Evolutionary conservation across 2,888 invertebrate genomes (phyloP).

Genomic region (Chesias legatella): DNA sequence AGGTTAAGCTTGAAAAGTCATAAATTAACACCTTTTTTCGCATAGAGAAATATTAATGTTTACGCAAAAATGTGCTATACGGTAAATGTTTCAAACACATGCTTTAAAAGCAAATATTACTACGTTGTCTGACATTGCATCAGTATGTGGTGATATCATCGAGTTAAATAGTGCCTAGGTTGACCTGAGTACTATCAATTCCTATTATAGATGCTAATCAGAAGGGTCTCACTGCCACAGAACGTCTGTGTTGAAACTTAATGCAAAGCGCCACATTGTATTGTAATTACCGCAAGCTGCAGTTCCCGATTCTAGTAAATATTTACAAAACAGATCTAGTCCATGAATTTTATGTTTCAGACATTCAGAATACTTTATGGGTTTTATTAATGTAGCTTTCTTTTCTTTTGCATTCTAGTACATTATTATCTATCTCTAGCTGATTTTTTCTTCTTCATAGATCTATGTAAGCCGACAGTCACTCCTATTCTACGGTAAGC

Average conservation of each 20-base stretch:
- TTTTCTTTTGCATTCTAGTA: no score
- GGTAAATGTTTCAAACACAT: constrained; percentile 15
- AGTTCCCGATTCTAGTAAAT: no score
- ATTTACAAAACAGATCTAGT: no score
- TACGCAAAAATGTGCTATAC: constrained; percentile 8
- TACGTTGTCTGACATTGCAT: constrained; percentile 24
- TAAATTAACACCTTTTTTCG: no score
- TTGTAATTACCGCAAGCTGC: constrained; percentile 17
- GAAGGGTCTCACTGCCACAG: constrained; percentile 10
- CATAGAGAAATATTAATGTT: no score
- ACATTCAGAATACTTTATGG: no score
- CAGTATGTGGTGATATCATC: constrained; percentile 26
- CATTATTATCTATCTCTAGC: no score
- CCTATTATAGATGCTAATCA: constrained; percentile 17
- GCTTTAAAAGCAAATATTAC: constrained; percentile 25
- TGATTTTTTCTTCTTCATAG: no score
- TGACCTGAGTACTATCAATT: constrained; percentile 22
- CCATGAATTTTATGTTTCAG: no score
- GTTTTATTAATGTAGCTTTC: no score
- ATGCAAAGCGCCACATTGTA: constrained; percentile 16
- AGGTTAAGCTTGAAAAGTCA: no score
- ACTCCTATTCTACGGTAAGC: constrained; percentile 33
- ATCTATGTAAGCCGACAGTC: no score
- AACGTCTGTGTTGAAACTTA: constrained; percentile 11
- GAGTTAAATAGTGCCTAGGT: constrained; percentile 17